Conservation (phyloP, 2,888 invertebrate species). For the Craniophora ligustri region DNA sequence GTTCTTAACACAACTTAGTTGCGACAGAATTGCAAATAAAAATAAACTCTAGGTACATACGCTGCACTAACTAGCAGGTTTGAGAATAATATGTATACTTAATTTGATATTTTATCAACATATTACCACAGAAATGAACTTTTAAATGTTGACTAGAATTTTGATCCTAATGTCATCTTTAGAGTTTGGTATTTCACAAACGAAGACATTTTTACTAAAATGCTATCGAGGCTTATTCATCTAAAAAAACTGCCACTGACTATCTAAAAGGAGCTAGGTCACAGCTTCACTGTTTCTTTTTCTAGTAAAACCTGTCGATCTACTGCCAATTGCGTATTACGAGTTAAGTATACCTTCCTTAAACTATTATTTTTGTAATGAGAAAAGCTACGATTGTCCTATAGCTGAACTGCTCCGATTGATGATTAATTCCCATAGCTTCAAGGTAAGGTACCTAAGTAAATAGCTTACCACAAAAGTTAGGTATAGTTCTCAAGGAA, state of each 20-base stretch:
- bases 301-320: no score
- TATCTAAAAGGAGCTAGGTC: no score
- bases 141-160: no score
- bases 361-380: not conserved
- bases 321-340: no score
- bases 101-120: not conserved
- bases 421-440: no score
- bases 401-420: no score
- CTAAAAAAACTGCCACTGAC: no score
- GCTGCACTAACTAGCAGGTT: conserved; percentile 4
- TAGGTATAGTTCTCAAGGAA: conserved; percentile 37
- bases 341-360: not conserved
- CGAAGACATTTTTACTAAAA: no score
- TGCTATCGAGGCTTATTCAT: no score
- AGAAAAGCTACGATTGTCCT: not conserved
- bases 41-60: conserved; percentile 2
- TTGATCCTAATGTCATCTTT: no score
- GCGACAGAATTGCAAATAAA: conserved; percentile 28
- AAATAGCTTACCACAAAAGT: conserved; percentile 21
- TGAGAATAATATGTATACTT: not conserved
- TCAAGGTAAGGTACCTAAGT: conserved; percentile 8
- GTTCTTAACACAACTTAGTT: conserved; percentile 28
- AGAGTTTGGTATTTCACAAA: no score
- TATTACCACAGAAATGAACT: no score
- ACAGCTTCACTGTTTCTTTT: not conserved